These are phyloP conservation scores for Mycteria americana DNA, from an alignment of 2,797 vertebrate species.

Conservation along the genomic window DNA sequence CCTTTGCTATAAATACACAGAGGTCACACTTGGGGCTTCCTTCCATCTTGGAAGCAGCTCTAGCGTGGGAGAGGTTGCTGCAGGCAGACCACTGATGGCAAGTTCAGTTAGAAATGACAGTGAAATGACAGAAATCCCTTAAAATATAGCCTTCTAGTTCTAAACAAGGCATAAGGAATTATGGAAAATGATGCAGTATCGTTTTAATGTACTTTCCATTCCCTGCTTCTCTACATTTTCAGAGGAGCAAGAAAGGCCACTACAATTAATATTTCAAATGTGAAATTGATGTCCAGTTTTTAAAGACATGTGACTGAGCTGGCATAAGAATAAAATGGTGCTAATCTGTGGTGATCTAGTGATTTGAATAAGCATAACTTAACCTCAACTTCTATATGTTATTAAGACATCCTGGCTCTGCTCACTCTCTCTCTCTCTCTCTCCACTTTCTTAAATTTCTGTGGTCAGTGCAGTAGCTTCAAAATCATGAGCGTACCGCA, in stretches of 20 bases:
- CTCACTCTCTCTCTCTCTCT: background rate
- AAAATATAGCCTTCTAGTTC: background rate
- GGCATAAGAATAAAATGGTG: background rate
- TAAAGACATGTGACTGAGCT: background rate
- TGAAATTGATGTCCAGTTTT: background rate
- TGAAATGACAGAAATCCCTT: slow-evolving; percentile 5
- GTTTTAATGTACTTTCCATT: background rate
- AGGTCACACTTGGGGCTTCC: background rate
- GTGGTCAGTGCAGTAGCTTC: background rate
- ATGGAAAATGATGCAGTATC: background rate
- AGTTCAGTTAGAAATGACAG: slow-evolving; percentile 17
- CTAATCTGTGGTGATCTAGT: background rate
- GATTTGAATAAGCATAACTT: background rate
- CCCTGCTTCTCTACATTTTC: background rate
- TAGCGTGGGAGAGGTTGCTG: background rate
- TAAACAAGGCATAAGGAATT: background rate
- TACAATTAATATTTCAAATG: background rate
- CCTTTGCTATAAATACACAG: background rate
- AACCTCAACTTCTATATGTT: background rate
- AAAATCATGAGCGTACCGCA: background rate
- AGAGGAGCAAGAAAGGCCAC: background rate
- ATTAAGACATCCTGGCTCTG: background rate
- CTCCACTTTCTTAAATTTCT: background rate
- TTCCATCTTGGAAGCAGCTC: background rate
- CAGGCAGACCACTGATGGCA: slow-evolving; percentile 11